Conservation (phyloP, 1,140 invertebrate species). For the Lepidurus arcticus region DNA sequence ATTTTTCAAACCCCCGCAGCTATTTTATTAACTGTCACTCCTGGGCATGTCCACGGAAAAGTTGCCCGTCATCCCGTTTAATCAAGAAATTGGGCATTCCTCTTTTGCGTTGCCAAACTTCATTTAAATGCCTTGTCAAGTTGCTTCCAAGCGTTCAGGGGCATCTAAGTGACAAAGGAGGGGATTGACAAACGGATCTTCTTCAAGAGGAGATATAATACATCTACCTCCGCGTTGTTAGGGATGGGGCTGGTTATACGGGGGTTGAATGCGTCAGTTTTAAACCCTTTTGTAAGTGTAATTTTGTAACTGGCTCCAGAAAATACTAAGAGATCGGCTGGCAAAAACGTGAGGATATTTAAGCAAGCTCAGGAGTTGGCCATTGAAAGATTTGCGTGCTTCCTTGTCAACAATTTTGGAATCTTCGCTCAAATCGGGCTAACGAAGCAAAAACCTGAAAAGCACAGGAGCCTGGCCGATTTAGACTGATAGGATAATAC, state of each 20-base stretch:
- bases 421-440: background rate
- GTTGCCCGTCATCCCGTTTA: background rate
- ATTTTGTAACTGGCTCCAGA: background rate
- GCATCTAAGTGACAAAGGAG: too few species aligned
- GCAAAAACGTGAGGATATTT: background rate
- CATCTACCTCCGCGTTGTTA: background rate
- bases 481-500: background rate
- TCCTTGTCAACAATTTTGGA: background rate
- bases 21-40: slow-evolving; percentile 2
- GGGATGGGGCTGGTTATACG: background rate
- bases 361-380: background rate
- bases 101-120: background rate
- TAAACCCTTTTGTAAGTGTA: background rate
- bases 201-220: too few species aligned
- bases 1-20: background rate
- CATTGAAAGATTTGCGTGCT: background rate
- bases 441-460: background rate
- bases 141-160: background rate
- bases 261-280: background rate
- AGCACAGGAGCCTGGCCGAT: background rate
- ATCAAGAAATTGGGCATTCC: background rate
- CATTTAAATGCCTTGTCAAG: background rate
- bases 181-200: too few species aligned
- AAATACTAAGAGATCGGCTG: too few species aligned
- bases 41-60: background rate